Percentiles rank a stretch among this genome's conserved stretches.
Evolutionary conservation across 35 echinoderm and acorn worm species (phyloP).

Genomic region (Heliocidaris erythrogramma): DNA sequence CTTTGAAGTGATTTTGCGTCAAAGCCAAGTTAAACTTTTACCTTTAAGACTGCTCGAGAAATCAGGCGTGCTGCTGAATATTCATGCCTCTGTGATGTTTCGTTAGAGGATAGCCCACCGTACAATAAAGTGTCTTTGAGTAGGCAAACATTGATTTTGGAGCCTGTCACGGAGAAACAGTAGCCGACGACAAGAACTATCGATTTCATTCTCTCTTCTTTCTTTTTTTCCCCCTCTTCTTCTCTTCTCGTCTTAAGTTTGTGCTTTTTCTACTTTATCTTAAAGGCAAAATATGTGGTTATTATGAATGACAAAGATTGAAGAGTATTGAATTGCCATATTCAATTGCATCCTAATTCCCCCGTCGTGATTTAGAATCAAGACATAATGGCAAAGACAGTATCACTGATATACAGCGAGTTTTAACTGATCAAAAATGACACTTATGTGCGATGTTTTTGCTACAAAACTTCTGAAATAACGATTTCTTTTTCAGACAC

Average conservation of each 20-base stretch:
- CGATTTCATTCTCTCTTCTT: neutral
- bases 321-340: too few relatives aligned
- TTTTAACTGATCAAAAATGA: too few relatives aligned
- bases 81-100: slow-evolving; percentile 1
- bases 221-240: neutral
- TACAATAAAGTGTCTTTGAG: slow-evolving; percentile 36
- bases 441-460: too few relatives aligned
- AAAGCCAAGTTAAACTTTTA: neutral
- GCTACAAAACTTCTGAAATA: too few relatives aligned
- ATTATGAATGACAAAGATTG: too few relatives aligned
- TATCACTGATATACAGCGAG: too few relatives aligned
- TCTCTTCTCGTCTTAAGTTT: neutral
- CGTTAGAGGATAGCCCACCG: neutral
- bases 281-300: neutral
- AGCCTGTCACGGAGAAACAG: neutral
- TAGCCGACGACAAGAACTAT: slow-evolving; percentile 12
- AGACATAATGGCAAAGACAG: too few relatives aligned
- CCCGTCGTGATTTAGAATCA: too few relatives aligned
- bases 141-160: slow-evolving; percentile 42
- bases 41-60: neutral
- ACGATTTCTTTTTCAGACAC: too few relatives aligned
- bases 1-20: neutral
- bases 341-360: too few relatives aligned
- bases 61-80: neutral
- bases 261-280: neutral